These are phyloP conservation scores for Triplophysa dalaica DNA, from an alignment of 2,113 vertebrate genomes.

Conservation along the genomic window DNA sequence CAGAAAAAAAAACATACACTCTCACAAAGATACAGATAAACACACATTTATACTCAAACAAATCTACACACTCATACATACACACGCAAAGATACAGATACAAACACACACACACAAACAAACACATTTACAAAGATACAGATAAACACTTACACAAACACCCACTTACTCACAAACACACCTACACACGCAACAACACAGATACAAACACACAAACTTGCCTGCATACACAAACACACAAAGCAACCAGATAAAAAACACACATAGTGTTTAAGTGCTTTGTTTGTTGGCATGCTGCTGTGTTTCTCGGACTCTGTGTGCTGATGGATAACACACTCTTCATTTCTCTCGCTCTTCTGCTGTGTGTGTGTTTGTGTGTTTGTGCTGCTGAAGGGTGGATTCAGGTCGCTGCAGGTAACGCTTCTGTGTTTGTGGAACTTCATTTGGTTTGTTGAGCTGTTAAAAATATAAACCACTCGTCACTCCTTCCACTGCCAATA, in stretches of 20 bases:
- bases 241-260: not conserved
- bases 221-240: not conserved
- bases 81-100: not conserved
- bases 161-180: not conserved
- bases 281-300: slow-evolving; percentile 63
- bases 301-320: slow-evolving; percentile 58
- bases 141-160: not conserved
- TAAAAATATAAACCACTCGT: no score
- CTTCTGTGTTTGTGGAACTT: not conserved
- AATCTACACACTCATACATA: not conserved
- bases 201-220: not conserved
- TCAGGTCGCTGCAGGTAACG: slow-evolving; percentile 97
- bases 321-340: slow-evolving; percentile 51
- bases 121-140: not conserved
- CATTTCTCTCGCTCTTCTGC: slow-evolving; percentile 58
- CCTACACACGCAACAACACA: not conserved
- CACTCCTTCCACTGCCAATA: no score
- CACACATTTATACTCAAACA: no score
- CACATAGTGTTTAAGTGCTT: not conserved
- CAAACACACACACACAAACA: not conserved
- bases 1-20: not conserved
- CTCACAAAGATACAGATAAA: no score
- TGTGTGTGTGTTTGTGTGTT: slow-evolving; percentile 63
- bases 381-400: slow-evolving; percentile 92
- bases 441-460: not conserved